Evolutionary conservation across 2,888 invertebrate genomes (phyloP), one percentile per base, ranked within the genome.

Genomic region (Hermodice carunculata): DNA sequence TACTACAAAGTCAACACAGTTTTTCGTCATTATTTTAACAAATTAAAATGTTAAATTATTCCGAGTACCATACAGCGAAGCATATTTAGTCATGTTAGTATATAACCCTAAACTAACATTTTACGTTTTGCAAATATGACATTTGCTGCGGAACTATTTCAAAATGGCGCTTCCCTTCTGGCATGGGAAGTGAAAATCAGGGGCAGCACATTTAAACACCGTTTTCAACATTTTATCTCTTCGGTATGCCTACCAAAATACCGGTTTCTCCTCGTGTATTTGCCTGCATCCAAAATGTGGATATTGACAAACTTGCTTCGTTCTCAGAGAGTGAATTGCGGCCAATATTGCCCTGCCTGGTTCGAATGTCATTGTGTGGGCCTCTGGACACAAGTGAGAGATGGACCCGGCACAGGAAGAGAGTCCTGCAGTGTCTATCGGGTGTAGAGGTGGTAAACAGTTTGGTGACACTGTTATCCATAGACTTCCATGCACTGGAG

Each of bases 381-480:
- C 94, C 96, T 0, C 87, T 95, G 59, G 97, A 97, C 82, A 91
- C 92, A 44, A 94, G 95, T 0, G 90, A 91, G 78, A 91, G 92
- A 63, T 96, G 95, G 83, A 91, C 92, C 46, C 92, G 92, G 77
- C 92, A 92, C 37, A 91, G 95, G 76, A 95, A 94, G 85, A 92
- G 93, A 79, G 93, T 96, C 57, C 87, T 97, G 1, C 93, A 94
- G n/a, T 90, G 96, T 52, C 88, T 97, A 0, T 94, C 95, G 0
- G 95, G 95, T 5, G 94, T 96, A 75, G 96, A 97, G 85, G 90
- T 94, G 58, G 97, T 97, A 0, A 98, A 98, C 86, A 94, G 95
- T 60, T 94, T 98, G 73, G 96, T 97, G 1, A 94, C 95, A 0
- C 89, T 97, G 19, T 88, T 98, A 3, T 96, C 96, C 8, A 95